Conservation (phyloP, 1,140 invertebrate genomes). For the Ips nitidus region DNA sequence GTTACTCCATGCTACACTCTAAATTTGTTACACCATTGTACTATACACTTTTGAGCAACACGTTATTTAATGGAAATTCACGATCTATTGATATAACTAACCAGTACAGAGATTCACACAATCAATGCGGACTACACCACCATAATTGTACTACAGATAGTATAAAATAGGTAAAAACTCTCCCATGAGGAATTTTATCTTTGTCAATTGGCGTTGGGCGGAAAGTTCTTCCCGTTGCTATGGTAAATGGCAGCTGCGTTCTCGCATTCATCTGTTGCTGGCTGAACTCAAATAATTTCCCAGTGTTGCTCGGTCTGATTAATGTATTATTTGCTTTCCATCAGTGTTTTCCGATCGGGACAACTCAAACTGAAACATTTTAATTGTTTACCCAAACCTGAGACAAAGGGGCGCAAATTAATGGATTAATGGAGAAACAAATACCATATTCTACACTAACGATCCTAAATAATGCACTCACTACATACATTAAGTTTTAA, state of each 20-base stretch:
- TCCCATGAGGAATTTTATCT: not conserved
- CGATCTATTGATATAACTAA: no score
- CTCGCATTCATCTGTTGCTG: constrained; percentile 17
- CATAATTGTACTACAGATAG: not conserved
- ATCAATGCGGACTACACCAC: not conserved
- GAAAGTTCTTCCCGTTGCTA: constrained; percentile 24
- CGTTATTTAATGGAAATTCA: no score
- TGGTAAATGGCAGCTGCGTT: constrained; percentile 26
- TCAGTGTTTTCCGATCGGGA: not conserved
- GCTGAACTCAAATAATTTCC: not conserved
- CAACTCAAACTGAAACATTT: not conserved
- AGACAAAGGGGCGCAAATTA: not conserved
- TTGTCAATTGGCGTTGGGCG: constrained; percentile 11
- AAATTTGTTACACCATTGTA: no score
- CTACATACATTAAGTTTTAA: no score
- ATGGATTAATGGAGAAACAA: not conserved
- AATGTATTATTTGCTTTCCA: constrained; percentile 7
- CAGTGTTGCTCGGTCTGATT: not conserved
- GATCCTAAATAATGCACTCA: no score
- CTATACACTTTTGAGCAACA: no score
- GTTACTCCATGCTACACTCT: no score
- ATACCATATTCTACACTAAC: no score
- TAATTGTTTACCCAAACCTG: not conserved
- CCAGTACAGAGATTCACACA: no score
- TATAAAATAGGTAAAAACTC: not conserved